Percentiles rank a stretch among this genome's conserved stretches.
Conservation (phyloP, 2,888 invertebrate genomes). For the Ganaspis brasiliensis region DNA sequence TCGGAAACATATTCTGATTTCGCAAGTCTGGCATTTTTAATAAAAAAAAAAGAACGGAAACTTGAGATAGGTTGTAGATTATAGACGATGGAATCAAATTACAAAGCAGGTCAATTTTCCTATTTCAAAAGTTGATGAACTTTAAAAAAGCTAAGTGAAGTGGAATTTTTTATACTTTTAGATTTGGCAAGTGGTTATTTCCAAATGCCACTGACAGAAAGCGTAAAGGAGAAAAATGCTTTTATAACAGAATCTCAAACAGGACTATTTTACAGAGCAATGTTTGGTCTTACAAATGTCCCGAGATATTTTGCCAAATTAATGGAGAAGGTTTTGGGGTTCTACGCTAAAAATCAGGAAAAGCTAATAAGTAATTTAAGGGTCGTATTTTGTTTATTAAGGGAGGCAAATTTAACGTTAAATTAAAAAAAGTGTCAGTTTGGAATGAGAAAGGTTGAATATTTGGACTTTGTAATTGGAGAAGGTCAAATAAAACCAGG, state of each 20-base stretch:
- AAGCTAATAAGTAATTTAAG: conserved; percentile 63
- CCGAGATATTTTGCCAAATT: conserved; percentile 51
- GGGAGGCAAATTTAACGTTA: conserved; percentile 65
- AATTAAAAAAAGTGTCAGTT: conserved; percentile 68
- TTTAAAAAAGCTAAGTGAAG: conserved; percentile 38
- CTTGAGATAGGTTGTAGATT: conserved; percentile 59
- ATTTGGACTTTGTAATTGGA: conserved; percentile 65
- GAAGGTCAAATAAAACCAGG: conserved; percentile 50
- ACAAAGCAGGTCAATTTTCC: conserved; percentile 56
- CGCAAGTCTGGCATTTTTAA: conserved; percentile 54
- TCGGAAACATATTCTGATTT: conserved; percentile 50
- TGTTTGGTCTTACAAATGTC: conserved; percentile 49
- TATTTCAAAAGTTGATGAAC: conserved; percentile 51
- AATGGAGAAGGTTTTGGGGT: conserved; percentile 41
- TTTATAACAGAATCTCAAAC: conserved; percentile 51
- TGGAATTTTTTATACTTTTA: conserved; percentile 40
- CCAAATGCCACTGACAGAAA: conserved; percentile 47
- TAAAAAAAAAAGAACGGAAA: conserved; percentile 52
- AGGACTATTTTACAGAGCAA: conserved; percentile 49
- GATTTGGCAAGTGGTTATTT: conserved; percentile 49
- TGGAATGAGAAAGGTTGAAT: no score
- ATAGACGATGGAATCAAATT: conserved; percentile 55
- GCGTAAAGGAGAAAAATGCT: conserved; percentile 46
- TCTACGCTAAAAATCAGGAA: conserved; percentile 55
- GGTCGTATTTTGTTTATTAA: conserved; percentile 61